Base-by-base conservation (phyloP, 2,888 invertebrate genomes). In the Dilophus febrilis region DNA sequence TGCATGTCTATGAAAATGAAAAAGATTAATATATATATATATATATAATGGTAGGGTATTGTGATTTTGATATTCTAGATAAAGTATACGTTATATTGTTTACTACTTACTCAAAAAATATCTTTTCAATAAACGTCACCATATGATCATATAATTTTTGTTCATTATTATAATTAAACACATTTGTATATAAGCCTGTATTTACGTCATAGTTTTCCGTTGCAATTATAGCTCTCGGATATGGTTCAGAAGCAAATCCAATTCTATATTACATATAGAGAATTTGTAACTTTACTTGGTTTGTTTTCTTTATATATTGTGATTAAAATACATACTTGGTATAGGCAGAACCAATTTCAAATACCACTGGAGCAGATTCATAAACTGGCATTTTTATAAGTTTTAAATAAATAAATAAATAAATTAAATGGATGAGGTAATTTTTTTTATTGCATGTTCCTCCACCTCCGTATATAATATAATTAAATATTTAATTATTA, bases 261-360 rank as follows among this genome's bases (percentile, higher is more conserved):
- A 88, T 82, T 62, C 92, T 92, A 48, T 27, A 63, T 53, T 32
- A 28, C 27, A 14, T 13, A 31, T 31, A 13, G 31, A 31, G n/a
- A n/a, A n/a, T n/a, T n/a, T n/a, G n/a, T n/a, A n/a, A n/a, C n/a
- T n/a, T n/a, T n/a, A n/a, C n/a, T n/a, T n/a, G n/a, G n/a, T n/a
- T n/a, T n/a, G n/a, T n/a, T n/a, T n/a, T n/a, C n/a, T n/a, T n/a
- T n/a, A n/a, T n/a, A n/a, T n/a, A n/a, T n/a, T n/a, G n/a, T n/a
- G n/a, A n/a, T n/a, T n/a, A 17, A 19, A 22, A 34, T 38, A 57
- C 71, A 68, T 67, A 92, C 91, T 92, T 94, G 2, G 92, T 91
- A 54, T 85, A 94, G 16, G 86, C 86, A 32, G 74, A 70, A 36
- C 94, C 94, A 45, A 95, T 77, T 57, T 95, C 94, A 45, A 94